Conservation (phyloP, 2,888 invertebrate species). For the Gryllus longicercus region DNA sequence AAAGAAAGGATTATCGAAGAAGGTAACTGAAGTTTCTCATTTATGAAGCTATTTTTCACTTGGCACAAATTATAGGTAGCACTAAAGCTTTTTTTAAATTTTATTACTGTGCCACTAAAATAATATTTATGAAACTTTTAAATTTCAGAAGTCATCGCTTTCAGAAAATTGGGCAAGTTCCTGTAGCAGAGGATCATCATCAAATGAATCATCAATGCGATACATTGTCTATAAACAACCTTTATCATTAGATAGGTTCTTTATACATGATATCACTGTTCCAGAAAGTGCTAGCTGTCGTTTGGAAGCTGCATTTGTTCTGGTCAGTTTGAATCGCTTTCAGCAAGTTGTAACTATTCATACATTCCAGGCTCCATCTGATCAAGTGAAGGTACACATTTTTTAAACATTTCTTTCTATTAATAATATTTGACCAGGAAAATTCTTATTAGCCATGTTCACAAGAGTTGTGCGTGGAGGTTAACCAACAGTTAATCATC, state of each 20-base stretch:
- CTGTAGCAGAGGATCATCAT: constrained; percentile 41
- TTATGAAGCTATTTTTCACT: not conserved
- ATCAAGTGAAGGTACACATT: constrained; percentile 45
- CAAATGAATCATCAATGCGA: constrained; percentile 41
- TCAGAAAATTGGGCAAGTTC: constrained; percentile 48
- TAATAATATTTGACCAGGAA: no score
- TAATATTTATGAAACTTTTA: not conserved
- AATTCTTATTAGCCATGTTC: no score
- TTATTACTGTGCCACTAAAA: not conserved
- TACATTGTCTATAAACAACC: constrained; percentile 51
- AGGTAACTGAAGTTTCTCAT: constrained; percentile 30
- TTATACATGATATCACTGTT: constrained; percentile 47
- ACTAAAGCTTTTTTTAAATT: no score
- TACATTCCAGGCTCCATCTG: constrained; percentile 48
- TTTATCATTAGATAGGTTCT: constrained; percentile 49
- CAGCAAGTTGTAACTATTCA: constrained; percentile 50
- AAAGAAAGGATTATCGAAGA: constrained; percentile 53
- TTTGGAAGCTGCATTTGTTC: constrained; percentile 47
- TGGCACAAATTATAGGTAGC: no score
- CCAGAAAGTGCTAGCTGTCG: constrained; percentile 44
- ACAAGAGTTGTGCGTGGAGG: no score
- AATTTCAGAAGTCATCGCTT: constrained; percentile 47
- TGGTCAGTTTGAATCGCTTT: constrained; percentile 49
- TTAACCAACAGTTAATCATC: no score
- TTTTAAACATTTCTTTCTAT: no score